Conservation (phyloP, 1,140 invertebrate genomes). For the Melipona quadrifasciata region DNA sequence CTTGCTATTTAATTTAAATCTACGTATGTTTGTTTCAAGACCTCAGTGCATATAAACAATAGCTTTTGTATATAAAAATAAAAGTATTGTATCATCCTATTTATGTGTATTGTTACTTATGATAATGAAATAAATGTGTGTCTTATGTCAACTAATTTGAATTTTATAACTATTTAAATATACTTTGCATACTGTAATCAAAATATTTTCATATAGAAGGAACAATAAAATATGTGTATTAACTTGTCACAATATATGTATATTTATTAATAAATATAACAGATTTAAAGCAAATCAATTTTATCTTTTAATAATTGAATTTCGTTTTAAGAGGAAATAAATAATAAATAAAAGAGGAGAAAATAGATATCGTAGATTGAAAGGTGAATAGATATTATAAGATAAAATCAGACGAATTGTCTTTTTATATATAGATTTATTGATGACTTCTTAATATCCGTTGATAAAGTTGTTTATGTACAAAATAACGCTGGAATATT, state of each 20-base stretch:
- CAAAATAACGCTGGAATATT: conserved; percentile 79
- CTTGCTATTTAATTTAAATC: not conserved
- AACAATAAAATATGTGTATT: not conserved
- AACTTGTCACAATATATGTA: not conserved
- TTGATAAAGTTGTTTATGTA: conserved; percentile 79
- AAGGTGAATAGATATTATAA: no score
- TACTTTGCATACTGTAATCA: not conserved
- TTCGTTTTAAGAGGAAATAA: not conserved
- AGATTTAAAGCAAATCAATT: not conserved
- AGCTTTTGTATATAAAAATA: conserved; percentile 58
- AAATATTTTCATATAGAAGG: not conserved
- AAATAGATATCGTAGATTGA: not conserved
- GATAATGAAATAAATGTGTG: conserved; percentile 56
- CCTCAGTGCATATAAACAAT: conserved; percentile 18
- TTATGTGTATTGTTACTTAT: conserved; percentile 45
- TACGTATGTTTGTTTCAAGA: conserved; percentile 11
- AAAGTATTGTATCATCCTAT: conserved; percentile 38
- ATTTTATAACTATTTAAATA: not conserved
- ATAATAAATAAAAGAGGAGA: no score
- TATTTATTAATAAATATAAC: not conserved
- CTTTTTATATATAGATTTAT: conserved; percentile 74
- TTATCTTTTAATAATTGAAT: no score
- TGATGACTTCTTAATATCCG: conserved; percentile 77
- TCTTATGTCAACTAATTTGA: not conserved
- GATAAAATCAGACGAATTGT: not conserved